A percentile compares a stretch with the other conserved stretches of the same genome.
These are phyloP conservation scores for Poecilia wingei DNA, from an alignment of 2,797 vertebrate species.

Conservation along the genomic window DNA sequence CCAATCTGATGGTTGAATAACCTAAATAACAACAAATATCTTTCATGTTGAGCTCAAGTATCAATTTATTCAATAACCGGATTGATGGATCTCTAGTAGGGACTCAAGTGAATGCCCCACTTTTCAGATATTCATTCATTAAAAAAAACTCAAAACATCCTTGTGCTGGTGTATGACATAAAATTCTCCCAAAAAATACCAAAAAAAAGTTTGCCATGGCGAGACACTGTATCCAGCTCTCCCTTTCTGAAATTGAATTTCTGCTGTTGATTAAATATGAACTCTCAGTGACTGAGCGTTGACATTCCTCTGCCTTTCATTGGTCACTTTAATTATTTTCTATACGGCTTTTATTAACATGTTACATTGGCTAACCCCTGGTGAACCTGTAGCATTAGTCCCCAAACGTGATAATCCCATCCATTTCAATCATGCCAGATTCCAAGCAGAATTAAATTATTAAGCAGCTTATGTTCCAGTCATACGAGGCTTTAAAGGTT, in stretches of 20 bases:
- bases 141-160: not conserved
- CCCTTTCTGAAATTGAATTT: not conserved
- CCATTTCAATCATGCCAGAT: slow-evolving; percentile 77
- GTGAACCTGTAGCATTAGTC: slow-evolving; percentile 61
- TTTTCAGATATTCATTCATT: not conserved
- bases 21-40: too few species aligned
- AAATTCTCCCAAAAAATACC: not conserved
- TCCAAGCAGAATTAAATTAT: slow-evolving; percentile 87
- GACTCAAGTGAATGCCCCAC: not conserved
- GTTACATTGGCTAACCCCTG: slow-evolving; percentile 54
- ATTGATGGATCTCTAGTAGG: not conserved
- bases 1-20: too few species aligned
- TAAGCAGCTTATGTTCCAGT: slow-evolving; percentile 82
- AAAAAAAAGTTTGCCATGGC: not conserved
- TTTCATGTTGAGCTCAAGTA: too few species aligned
- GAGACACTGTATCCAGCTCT: not conserved
- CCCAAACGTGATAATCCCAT: slow-evolving; percentile 73
- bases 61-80: too few species aligned
- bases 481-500: slow-evolving; percentile 71
- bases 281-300: not conserved
- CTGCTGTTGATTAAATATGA: not conserved
- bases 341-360: slow-evolving; percentile 38
- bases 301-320: not conserved
- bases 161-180: not conserved
- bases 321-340: slow-evolving; percentile 46